Evolutionary conservation across 1,140 invertebrate genomes (phyloP), one percentile per base, ranked within the genome.

Genomic region (Eufriesea mexicana): DNA sequence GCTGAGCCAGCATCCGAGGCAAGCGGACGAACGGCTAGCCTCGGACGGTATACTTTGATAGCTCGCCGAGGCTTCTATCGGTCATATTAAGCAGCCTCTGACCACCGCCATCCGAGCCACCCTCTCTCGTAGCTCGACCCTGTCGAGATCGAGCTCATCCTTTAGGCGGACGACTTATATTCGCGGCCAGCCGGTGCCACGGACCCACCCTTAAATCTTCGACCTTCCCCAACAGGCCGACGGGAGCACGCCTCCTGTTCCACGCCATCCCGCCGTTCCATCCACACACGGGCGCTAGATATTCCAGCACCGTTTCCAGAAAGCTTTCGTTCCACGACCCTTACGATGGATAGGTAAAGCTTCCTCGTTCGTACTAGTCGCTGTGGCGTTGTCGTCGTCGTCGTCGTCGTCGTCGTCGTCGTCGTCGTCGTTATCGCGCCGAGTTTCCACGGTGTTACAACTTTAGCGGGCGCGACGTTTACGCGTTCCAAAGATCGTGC

Each of bases 1-100:
- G 88, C 84, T 89, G 88, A 89, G 72, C 88, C 76, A 86, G 88
- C 84, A 81, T 71, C n/a, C 70, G 47, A 28, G 42, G 42, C 9
- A 25, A 18, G 18, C 12, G 83, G 9, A 9, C 10, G 5, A 7
- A 25, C 9, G 54, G 62, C 42, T 12, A 25, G 42, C 25, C 55
- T 28, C 54, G 16, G 55, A 64, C 75, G 76, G 61, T 89, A 89
- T 86, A 89, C 90, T 91, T 91, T 89, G 90, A 90, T 89, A 84
- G 90, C 73, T 88, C 87, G 82, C 78, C 79, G 67, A 85, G 89
- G 85, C 88, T 86, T 70, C 86, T 88, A 91, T 89, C 89, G 88
- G 89, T 89, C 90, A 90, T 91, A 92, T 91, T 86, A 89, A 89
- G 87, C 85, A 89, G 86, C 90, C 87, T 89, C 86, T 77, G 82